Conservation (phyloP, 2,113 vertebrate species). For the Muntiacus muntjak region DNA sequence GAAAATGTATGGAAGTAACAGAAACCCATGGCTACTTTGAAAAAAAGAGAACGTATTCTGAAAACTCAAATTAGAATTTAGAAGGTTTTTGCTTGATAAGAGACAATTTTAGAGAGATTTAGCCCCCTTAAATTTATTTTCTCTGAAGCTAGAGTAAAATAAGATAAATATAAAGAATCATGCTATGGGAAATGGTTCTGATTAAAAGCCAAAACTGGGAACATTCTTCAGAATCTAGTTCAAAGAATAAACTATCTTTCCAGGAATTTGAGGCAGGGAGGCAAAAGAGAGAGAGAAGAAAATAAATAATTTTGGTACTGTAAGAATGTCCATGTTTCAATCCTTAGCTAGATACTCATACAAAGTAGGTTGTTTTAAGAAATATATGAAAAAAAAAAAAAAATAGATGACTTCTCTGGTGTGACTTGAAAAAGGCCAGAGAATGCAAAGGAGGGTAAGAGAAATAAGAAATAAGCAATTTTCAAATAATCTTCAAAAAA, state of each 20-base stretch:
- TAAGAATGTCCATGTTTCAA: not conserved
- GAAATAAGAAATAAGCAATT: not conserved
- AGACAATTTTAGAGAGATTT: not conserved
- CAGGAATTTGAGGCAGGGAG: not conserved
- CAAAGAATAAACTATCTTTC: not conserved
- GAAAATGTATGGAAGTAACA: not conserved
- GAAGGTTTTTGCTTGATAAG: not conserved
- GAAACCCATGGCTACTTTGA: not conserved
- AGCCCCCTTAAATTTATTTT: not conserved
- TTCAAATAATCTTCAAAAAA: slow-evolving; percentile 1
- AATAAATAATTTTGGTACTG: not conserved
- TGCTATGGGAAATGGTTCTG: not conserved
- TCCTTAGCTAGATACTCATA: not conserved
- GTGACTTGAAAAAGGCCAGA: not conserved
- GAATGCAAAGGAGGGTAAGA: not conserved
- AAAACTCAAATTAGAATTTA: not conserved
- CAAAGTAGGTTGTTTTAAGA: not conserved
- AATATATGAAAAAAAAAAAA: not conserved
- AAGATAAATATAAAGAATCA: not conserved
- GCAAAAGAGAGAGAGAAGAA: not conserved
- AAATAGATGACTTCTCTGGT: not conserved
- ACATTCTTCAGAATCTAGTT: not conserved
- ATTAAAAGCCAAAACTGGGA: not conserved
- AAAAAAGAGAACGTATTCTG: not conserved
- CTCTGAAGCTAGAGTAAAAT: not conserved